These are phyloP conservation scores for Drosophila ustulata DNA, from an alignment of 2,888 invertebrate species.

Conservation along the genomic window DNA sequence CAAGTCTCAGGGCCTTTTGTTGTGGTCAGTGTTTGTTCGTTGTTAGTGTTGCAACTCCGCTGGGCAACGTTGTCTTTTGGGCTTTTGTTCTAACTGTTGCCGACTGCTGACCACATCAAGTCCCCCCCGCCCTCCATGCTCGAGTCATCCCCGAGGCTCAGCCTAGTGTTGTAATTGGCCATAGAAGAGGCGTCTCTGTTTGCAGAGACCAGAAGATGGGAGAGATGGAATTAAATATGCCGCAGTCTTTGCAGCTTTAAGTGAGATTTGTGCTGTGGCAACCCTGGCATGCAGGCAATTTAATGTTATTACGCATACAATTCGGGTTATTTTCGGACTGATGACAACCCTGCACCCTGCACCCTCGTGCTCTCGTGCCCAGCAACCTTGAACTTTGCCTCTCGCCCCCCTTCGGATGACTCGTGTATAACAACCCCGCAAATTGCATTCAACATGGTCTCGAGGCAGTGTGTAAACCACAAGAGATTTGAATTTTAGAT, in stretches of 20 bases:
- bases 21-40: slow-evolving; percentile 28
- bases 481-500: slow-evolving; percentile 80
- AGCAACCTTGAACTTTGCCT: slow-evolving; percentile 67
- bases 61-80: slow-evolving; percentile 54
- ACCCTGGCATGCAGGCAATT: slow-evolving; percentile 58
- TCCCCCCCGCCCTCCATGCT: not conserved
- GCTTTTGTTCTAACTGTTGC: slow-evolving; percentile 71
- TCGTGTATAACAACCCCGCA: slow-evolving; percentile 57
- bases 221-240: slow-evolving; percentile 22
- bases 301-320: slow-evolving; percentile 65
- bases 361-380: too few species aligned
- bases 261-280: not conserved
- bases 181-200: slow-evolving; percentile 47
- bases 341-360: slow-evolving; percentile 11
- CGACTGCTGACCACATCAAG: slow-evolving; percentile 28
- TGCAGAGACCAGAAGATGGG: slow-evolving; percentile 18
- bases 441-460: slow-evolving; percentile 68
- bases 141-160: not conserved
- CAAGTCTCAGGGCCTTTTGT: slow-evolving; percentile 42
- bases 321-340: slow-evolving; percentile 40
- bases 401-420: not conserved
- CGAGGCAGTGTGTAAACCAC: slow-evolving; percentile 60
- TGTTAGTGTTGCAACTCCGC: slow-evolving; percentile 34
- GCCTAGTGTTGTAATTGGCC: slow-evolving; percentile 53
- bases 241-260: not conserved